Evolutionary conservation across 2,113 vertebrate genomes (phyloP).

Genomic region (Sapajus apella): DNA sequence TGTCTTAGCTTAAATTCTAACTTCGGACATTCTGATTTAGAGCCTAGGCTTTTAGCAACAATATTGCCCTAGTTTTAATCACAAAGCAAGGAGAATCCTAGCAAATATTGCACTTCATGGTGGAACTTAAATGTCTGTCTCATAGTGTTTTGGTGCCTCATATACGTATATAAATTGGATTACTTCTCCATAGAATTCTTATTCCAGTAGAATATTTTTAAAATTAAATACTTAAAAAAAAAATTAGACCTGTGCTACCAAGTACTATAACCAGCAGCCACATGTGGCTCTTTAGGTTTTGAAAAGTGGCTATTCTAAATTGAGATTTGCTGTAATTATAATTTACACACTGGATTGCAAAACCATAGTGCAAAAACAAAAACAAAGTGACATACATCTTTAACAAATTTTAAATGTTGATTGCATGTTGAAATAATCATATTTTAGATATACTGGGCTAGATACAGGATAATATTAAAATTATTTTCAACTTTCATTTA

Average conservation of each 20-base stretch:
- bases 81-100: conserved; percentile 4
- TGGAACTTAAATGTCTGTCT: background rate
- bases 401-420: background rate
- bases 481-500: background rate
- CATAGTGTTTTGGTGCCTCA: background rate
- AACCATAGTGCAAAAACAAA: background rate
- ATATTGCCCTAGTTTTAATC: background rate
- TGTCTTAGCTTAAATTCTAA: background rate
- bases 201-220: conserved; percentile 1
- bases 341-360: background rate
- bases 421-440: background rate
- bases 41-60: background rate
- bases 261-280: background rate
- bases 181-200: background rate
- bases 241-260: background rate
- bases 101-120: background rate
- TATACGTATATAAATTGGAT: background rate
- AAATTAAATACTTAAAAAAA: background rate
- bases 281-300: conserved; percentile 1
- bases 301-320: background rate
- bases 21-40: background rate
- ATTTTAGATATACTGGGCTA: background rate
- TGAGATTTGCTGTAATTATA: background rate
- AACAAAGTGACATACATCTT: background rate
- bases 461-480: conserved; percentile 23